Evolutionary conservation across 1,140 invertebrate genomes (phyloP).

Genomic region (Lysiphlebus fabarum): DNA sequence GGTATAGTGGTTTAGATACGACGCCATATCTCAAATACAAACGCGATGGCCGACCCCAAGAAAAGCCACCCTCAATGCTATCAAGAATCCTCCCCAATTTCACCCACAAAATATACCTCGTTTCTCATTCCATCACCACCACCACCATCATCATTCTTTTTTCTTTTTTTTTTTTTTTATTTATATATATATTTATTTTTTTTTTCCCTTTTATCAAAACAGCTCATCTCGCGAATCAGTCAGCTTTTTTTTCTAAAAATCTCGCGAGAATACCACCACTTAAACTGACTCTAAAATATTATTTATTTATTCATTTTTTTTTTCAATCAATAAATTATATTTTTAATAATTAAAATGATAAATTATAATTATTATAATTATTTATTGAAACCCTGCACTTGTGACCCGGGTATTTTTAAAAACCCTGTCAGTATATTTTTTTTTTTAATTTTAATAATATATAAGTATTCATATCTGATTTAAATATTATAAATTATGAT

Average conservation of each 20-base stretch:
- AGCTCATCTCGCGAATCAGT: slow-evolving; percentile 17
- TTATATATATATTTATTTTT: background rate
- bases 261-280: slow-evolving; percentile 46
- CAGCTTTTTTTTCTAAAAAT: slow-evolving; percentile 18
- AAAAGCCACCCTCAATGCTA: slow-evolving; percentile 45
- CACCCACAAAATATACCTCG: slow-evolving; percentile 35
- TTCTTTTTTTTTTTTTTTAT: background rate
- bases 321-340: background rate
- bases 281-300: slow-evolving; percentile 26
- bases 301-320: slow-evolving; percentile 18
- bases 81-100: slow-evolving; percentile 42
- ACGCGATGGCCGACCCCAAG: slow-evolving; percentile 51
- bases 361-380: too few relatives aligned
- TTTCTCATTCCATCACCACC: slow-evolving; percentile 28
- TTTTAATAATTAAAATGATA: too few relatives aligned
- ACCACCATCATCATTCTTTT: background rate
- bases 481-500: background rate
- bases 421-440: too few relatives aligned
- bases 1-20: slow-evolving; percentile 23
- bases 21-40: slow-evolving; percentile 49
- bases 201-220: slow-evolving; percentile 9
- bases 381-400: too few relatives aligned
- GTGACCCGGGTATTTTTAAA: too few relatives aligned
- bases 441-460: background rate
- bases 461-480: too few relatives aligned